phyloP scores from a whole-genome alignment of 1,140 invertebrate species.

The Platyura marginata region DNA sequence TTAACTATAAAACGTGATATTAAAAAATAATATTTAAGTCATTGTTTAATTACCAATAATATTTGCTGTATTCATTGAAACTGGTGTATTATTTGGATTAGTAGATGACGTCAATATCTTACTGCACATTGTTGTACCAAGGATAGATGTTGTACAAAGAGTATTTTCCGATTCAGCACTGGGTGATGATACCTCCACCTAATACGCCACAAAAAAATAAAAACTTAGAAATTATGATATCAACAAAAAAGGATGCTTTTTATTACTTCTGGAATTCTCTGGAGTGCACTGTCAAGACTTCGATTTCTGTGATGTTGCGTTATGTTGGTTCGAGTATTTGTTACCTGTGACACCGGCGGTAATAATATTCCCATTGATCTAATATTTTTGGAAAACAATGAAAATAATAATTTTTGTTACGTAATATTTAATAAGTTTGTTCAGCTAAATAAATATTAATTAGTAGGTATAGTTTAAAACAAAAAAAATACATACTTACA shows the following conservation, averaged over 20 bases:
- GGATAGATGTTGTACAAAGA: conserved; percentile 23
- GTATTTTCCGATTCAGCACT: conserved; percentile 42
- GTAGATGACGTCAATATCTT: conserved; percentile 18
- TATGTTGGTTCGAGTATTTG: conserved; percentile 27
- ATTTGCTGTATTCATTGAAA: not conserved
- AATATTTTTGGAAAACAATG: conserved; percentile 1
- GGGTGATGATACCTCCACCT: conserved; percentile 25
- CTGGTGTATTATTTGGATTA: conserved; percentile 6
- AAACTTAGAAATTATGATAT: no score
- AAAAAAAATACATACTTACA: no score
- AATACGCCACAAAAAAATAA: no score
- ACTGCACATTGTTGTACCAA: conserved; percentile 23
- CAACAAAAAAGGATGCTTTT: no score
- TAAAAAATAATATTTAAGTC: no score
- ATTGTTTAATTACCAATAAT: no score
- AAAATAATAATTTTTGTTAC: no score
- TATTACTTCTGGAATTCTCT: conserved; percentile 63
- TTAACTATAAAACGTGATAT: no score
- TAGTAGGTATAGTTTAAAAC: no score
- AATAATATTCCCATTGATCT: conserved; percentile 61
- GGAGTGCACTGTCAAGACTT: conserved; percentile 69
- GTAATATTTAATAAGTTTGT: no score
- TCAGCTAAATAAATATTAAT: no score
- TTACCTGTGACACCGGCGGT: conserved; percentile 46
- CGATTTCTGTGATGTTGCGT: conserved; percentile 71